These are phyloP conservation scores for Zaprionus tsacasi DNA, from an alignment of 1,140 invertebrate species.

Conservation along the genomic window DNA sequence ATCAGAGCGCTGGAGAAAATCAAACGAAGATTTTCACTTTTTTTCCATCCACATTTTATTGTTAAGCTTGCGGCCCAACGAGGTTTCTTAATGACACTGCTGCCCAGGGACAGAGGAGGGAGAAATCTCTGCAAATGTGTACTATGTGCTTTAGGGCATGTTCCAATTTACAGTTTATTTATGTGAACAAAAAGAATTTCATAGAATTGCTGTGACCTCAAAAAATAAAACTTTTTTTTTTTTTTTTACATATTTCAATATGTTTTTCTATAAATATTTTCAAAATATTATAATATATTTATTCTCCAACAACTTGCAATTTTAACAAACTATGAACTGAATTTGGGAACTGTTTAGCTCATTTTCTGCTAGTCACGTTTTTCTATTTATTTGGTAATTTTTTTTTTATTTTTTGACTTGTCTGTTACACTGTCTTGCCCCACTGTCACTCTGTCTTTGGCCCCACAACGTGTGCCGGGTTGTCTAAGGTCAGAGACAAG, in stretches of 20 bases:
- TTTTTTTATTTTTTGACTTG: constrained; percentile 31
- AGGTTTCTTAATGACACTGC: background rate
- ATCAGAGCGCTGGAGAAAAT: constrained; percentile 61
- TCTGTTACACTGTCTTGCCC: background rate
- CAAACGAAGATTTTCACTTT: constrained; percentile 62
- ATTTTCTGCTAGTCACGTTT: constrained; percentile 68
- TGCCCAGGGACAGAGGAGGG: background rate
- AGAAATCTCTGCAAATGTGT: background rate
- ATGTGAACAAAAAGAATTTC: background rate
- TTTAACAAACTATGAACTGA: background rate
- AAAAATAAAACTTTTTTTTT: background rate
- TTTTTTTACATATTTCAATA: too few relatives aligned
- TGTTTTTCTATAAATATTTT: background rate
- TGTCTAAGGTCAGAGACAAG: constrained; percentile 68
- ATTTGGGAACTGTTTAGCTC: background rate
- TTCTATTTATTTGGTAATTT: constrained; percentile 74
- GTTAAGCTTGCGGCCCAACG: constrained; percentile 3
- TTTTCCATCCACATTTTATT: constrained; percentile 6
- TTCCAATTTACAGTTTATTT: background rate
- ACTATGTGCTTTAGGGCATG: background rate
- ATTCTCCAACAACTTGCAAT: background rate
- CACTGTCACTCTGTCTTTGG: constrained; percentile 14
- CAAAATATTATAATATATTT: background rate
- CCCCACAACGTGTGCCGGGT: constrained; percentile 74
- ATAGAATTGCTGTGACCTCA: background rate